These are phyloP conservation scores for Phthorimaea operculella DNA, from an alignment of 1,140 invertebrate genomes.

Conservation along the genomic window DNA sequence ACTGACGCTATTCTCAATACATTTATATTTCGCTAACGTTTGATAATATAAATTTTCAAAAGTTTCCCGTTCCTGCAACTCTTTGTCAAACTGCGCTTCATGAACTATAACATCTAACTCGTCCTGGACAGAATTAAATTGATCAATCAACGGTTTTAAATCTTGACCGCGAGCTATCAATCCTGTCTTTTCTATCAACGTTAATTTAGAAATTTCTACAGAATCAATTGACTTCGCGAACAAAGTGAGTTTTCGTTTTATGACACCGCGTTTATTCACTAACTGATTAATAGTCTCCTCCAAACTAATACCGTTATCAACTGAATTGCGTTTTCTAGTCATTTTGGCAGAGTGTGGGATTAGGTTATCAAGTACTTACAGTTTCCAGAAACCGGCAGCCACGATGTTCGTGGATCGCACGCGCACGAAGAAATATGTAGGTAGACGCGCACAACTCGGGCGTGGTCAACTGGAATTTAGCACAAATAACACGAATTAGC, in stretches of 20 bases:
- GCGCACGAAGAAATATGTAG: neutral
- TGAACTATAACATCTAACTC: neutral
- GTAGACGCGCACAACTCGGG: neutral
- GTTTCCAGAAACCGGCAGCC: neutral
- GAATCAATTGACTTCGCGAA: neutral
- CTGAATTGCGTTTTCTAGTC: neutral
- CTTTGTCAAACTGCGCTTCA: neutral
- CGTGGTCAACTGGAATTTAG: constrained; percentile 1
- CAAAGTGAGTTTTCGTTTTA: constrained; percentile 3
- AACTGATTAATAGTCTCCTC: neutral
- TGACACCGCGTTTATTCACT: neutral
- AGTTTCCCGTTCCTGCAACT: neutral
- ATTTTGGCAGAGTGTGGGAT: neutral
- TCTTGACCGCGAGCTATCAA: neutral
- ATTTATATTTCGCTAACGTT: neutral
- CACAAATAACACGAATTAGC: constrained; percentile 2
- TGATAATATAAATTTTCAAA: constrained; percentile 1
- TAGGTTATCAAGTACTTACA: constrained; percentile 1
- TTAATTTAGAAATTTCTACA: neutral
- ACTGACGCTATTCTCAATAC: neutral
- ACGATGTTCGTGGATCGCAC: neutral
- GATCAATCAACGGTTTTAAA: neutral
- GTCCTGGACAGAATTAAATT: neutral
- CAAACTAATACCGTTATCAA: neutral
- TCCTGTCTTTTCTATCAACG: neutral